Percentiles rank a stretch among this genome's conserved stretches.
Evolutionary conservation across 2,888 invertebrate genomes (phyloP).

Genomic region (Scaptomyza parva): DNA sequence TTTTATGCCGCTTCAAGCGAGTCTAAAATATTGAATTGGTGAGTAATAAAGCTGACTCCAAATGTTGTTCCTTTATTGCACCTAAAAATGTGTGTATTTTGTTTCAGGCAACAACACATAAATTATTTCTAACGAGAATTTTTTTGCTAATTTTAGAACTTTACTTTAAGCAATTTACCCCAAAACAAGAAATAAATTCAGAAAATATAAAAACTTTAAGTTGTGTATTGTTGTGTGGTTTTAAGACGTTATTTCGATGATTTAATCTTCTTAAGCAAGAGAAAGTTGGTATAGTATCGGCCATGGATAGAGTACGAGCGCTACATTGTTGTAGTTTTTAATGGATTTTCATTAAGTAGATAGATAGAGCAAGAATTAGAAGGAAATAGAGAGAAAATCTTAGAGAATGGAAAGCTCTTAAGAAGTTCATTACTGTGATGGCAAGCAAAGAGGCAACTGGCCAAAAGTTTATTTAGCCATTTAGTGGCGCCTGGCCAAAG

Average conservation of each 20-base stretch:
- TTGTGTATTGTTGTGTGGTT: background rate
- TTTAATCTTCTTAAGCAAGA: constrained; percentile 9
- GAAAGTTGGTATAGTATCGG: constrained; percentile 27
- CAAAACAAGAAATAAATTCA: background rate
- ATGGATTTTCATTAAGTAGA: constrained; percentile 77
- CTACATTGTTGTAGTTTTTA: constrained; percentile 78
- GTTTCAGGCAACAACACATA: constrained; percentile 40
- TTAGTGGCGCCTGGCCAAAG: constrained; percentile 64
- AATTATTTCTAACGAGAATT: constrained; percentile 34
- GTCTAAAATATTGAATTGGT: constrained; percentile 44
- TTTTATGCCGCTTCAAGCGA: constrained; percentile 61
- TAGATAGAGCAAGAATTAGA: constrained; percentile 5
- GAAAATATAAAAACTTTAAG: background rate
- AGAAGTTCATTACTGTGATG: constrained; percentile 78
- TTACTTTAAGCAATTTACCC: constrained; percentile 24
- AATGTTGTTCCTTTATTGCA: constrained; percentile 45
- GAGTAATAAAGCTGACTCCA: constrained; percentile 26
- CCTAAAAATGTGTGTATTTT: constrained; percentile 28
- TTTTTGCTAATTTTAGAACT: constrained; percentile 42
- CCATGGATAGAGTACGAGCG: constrained; percentile 20
- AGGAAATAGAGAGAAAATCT: constrained; percentile 1
- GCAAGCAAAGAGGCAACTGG: constrained; percentile 56
- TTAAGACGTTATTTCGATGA: background rate
- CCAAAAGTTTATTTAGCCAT: constrained; percentile 81
- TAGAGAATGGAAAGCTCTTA: constrained; percentile 68